A percentile compares a stretch with the other conserved stretches of the same genome.
Evolutionary conservation across 2,888 invertebrate genomes (phyloP).

Genomic region (Rhopalosiphum nymphaeae): DNA sequence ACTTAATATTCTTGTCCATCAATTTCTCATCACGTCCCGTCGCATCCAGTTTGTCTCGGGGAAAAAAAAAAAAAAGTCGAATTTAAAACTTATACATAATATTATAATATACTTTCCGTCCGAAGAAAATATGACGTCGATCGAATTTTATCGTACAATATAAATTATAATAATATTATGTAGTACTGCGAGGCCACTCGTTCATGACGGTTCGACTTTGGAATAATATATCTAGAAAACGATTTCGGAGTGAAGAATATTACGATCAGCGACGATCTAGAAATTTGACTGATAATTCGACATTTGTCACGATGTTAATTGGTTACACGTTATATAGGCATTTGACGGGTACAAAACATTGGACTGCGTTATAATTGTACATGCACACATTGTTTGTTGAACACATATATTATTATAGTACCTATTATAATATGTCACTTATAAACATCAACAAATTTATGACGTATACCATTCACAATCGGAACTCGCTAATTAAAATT

Average conservation of each 20-base stretch:
- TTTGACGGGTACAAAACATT: neutral
- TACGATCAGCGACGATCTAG: neutral
- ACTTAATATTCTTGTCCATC: neutral
- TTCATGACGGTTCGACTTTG: neutral
- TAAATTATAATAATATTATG: neutral
- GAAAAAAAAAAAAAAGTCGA: neutral
- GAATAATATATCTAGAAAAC: neutral
- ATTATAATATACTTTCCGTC: neutral
- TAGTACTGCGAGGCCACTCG: neutral
- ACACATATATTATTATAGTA: neutral
- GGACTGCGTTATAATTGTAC: neutral
- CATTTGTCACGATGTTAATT: neutral
- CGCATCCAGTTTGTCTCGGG: neutral
- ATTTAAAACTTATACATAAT: slow-evolving; percentile 1
- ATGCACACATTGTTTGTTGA: neutral
- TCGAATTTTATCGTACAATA: neutral
- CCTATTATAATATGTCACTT: too few species aligned
- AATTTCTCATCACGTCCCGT: slow-evolving; percentile 1
- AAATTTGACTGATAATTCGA: neutral
- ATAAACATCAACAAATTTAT: too few species aligned
- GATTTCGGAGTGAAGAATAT: neutral
- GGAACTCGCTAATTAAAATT: neutral
- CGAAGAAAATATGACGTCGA: neutral
- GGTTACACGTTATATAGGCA: neutral
- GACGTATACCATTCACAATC: neutral